These are phyloP conservation scores for Vanacampus margaritifer DNA, from an alignment of 2,113 vertebrate species.

Conservation along the genomic window DNA sequence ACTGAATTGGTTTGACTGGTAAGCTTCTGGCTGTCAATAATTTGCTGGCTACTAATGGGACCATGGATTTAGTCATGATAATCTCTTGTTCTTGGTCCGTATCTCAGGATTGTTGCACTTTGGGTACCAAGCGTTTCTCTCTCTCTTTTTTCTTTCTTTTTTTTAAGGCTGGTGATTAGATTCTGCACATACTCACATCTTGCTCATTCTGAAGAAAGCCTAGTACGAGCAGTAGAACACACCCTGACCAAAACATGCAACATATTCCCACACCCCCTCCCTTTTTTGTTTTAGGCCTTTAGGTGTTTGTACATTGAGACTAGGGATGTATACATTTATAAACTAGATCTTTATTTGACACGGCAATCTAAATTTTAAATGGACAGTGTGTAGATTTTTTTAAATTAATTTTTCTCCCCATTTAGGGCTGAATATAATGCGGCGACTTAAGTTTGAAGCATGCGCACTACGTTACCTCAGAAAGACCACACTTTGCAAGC, in stretches of 20 bases:
- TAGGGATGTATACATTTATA: slow-evolving; percentile 16
- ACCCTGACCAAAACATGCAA: slow-evolving; percentile 44
- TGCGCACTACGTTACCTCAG: too few species aligned
- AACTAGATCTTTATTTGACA: slow-evolving; percentile 7
- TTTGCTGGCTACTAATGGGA: slow-evolving; percentile 34
- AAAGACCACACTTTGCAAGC: too few species aligned
- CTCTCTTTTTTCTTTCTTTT: slow-evolving; percentile 15
- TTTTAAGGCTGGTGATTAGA: slow-evolving; percentile 37
- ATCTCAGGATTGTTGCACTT: slow-evolving; percentile 73
- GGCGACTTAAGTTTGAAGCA: too few species aligned
- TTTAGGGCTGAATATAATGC: too few species aligned
- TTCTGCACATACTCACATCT: slow-evolving; percentile 18
- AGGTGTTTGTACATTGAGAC: background rate
- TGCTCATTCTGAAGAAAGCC: slow-evolving; percentile 14
- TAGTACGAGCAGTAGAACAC: slow-evolving; percentile 43
- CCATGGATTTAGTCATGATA: slow-evolving; percentile 39
- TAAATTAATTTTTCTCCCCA: background rate
- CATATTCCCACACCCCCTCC: too few species aligned
- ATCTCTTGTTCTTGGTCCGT: slow-evolving; percentile 57
- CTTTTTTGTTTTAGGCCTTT: slow-evolving; percentile 22
- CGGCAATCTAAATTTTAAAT: slow-evolving; percentile 1
- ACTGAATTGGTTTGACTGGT: slow-evolving; percentile 12
- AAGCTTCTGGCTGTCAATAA: slow-evolving; percentile 30
- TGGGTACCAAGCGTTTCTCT: slow-evolving; percentile 48
- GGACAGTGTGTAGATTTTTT: too few species aligned